Conservation (phyloP, 2,797 vertebrate genomes). For the Pangasius macronema region DNA sequence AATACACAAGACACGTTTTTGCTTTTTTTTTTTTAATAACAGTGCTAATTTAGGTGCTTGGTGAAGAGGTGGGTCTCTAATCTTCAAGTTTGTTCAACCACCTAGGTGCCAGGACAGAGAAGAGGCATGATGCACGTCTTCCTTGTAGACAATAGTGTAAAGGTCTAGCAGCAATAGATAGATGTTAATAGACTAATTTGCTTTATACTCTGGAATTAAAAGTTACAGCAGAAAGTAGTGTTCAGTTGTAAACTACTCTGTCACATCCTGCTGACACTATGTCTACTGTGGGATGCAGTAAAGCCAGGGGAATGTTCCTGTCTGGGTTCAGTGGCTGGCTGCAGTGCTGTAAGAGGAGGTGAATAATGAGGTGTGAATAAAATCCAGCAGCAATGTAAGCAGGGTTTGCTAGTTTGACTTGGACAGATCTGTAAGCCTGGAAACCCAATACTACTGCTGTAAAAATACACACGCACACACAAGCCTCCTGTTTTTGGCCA, state of each 20-base stretch:
- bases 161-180: neutral
- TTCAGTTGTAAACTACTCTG: conserved; percentile 1
- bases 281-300: neutral
- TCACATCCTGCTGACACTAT: neutral
- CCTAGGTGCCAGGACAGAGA: neutral
- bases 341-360: conserved; percentile 7
- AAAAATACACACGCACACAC: neutral
- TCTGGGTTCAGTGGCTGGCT: conserved; percentile 1
- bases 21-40: neutral
- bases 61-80: neutral
- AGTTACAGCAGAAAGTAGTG: neutral
- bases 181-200: conserved; percentile 14
- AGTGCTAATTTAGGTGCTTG: neutral
- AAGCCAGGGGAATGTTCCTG: conserved; percentile 18
- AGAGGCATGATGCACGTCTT: neutral
- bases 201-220: conserved; percentile 6
- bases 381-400: conserved; percentile 10
- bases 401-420: conserved; percentile 3
- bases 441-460: conserved; percentile 1
- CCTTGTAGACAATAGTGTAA: neutral
- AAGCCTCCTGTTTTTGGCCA: conserved; percentile 41
- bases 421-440: conserved; percentile 11
- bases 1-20: neutral
- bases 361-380: conserved; percentile 34
- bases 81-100: neutral